Evolutionary conservation across 2,797 vertebrate species (phyloP), one percentile per base, ranked within the genome.

Genomic region (Lepus townsendii): DNA sequence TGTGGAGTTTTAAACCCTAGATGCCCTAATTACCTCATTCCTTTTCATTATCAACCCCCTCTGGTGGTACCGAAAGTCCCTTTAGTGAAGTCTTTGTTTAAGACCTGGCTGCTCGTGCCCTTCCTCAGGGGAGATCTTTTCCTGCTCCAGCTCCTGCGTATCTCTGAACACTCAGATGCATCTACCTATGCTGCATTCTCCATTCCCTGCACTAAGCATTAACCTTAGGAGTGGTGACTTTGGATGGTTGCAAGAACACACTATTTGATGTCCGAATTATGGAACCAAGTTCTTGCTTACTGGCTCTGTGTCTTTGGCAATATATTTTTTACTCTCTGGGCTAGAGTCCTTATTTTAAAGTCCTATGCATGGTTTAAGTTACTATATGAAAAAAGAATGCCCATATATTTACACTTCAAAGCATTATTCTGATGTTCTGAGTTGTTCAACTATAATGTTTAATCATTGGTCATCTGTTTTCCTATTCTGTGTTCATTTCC

Each of bases 331-430:
- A 10, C 60, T 92, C 77, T 84, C 72, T 84, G 52, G 88, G 17
- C 52, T 87, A 27, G n/a, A 78, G 75, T 86, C 57, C 69, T 92
- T 95, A 57, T 75, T 32, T 71, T 93, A 82, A 91, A 91, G 38
- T 76, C 50, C 76, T 57, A 57, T 57, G 52, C 27, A 63, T 63
- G 32, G 69, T 83, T 94, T 85, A 50, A 57, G 20, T 92, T 62
- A 72, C 54, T 54, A 7, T 50, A 79, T 54, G 62, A 3, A 78
- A 38, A 52, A 30, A 24, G 30, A 32, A 35, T 27, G 10, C 32
- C 73, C 10, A 22, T 24, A 38, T 79, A 90, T 60, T 78, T 24
- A 38, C 79, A 88, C 60, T 75, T 75, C 27, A 69, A 79, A 82
- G 27, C 32, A 47, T 83, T 88, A 52, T 73, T 30, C 35, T 78